Conservation (phyloP, 2,113 vertebrate genomes). For the Callorhinus ursinus region DNA sequence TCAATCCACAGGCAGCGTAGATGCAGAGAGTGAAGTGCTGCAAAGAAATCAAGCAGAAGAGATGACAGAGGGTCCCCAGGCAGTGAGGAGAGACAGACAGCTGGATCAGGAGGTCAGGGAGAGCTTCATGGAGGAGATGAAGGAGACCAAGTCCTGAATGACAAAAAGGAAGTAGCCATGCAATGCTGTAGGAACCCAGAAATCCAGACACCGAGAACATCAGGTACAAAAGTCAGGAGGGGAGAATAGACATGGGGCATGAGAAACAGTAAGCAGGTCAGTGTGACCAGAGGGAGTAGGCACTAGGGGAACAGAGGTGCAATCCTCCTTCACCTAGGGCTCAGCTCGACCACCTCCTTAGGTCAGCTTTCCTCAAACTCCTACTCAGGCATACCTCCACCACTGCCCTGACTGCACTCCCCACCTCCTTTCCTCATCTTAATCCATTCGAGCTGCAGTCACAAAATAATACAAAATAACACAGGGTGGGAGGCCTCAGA, state of each 20-base stretch:
- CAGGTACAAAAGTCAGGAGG: accelerated
- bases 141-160: not conserved
- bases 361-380: accelerated
- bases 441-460: not conserved
- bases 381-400: not conserved
- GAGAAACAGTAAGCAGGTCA: not conserved
- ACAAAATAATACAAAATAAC: not conserved
- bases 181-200: accelerated
- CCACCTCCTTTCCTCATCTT: not conserved
- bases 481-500: not conserved
- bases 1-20: not conserved
- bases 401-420: no score
- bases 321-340: not conserved
- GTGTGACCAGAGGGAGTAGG: accelerated
- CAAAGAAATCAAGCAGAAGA: not conserved
- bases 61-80: accelerated
- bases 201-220: not conserved
- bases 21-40: not conserved
- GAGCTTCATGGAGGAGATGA: not conserved
- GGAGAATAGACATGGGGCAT: accelerated
- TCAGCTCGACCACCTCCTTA: not conserved
- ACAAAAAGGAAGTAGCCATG: no score
- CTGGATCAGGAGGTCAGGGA: not conserved
- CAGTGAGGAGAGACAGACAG: no score
- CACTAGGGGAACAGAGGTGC: not conserved